These are phyloP conservation scores for Hyppa rectilinea DNA, from an alignment of 2,888 invertebrate genomes.

Conservation along the genomic window DNA sequence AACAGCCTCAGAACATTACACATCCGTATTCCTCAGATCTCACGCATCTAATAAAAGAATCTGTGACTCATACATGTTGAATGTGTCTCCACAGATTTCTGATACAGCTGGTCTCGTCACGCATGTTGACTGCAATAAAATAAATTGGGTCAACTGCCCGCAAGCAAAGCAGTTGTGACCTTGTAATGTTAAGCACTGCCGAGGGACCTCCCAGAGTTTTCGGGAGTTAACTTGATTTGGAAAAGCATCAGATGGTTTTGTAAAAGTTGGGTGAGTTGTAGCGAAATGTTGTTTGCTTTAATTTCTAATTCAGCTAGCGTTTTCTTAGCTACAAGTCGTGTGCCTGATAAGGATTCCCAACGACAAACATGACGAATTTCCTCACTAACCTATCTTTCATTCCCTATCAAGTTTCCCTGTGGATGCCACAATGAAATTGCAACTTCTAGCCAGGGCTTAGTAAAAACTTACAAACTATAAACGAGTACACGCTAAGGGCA, in stretches of 20 bases:
- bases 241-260: constrained; percentile 36
- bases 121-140: constrained; percentile 59
- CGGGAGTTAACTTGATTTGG: constrained; percentile 17
- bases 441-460: too few relatives aligned
- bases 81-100: constrained; percentile 53
- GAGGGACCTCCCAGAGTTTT: constrained; percentile 41
- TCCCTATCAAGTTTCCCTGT: too few relatives aligned
- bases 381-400: not conserved
- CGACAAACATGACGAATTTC: not conserved
- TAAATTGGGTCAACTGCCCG: constrained; percentile 56
- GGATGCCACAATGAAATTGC: too few relatives aligned
- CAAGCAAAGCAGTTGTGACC: constrained; percentile 31
- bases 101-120: constrained; percentile 48
- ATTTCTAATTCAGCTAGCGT: constrained; percentile 3
- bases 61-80: constrained; percentile 38
- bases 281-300: constrained; percentile 12
- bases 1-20: not conserved
- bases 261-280: not conserved
- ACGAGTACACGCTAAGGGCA: too few relatives aligned
- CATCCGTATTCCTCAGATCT: constrained; percentile 29
- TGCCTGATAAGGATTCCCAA: too few relatives aligned
- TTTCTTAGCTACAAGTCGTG: not conserved
- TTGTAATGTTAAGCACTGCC: constrained; percentile 43
- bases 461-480: too few relatives aligned
- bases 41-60: constrained; percentile 20